Base-by-base conservation (phyloP, 1,140 invertebrate genomes). In the Ceratitis capitata region DNA sequence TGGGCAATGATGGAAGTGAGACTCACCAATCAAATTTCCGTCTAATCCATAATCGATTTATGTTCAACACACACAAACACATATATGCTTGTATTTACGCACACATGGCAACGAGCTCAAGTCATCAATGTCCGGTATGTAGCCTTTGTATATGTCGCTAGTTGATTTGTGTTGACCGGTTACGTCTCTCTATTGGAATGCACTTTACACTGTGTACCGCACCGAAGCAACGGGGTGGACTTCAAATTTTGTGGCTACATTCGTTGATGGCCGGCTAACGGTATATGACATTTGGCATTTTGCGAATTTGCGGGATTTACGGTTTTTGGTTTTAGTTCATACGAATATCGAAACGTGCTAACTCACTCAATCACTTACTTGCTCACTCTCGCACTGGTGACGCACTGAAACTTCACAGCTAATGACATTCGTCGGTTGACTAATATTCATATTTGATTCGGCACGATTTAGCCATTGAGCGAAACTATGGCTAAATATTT, bases 31-130 rank as follows among this genome's bases (percentile, higher is more conserved):
- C 39, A 42, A 78, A 78, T 47, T 78, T 78, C 69, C 69, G 69
- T 78, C 69, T 78, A 78, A 78, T 78, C 69, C 26, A 78, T 78
- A 47, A 78, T 78, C 69, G 69, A 78, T 78, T 78, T 78, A 78
- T 78, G 39, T 23, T 78, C 69, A 78, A 5, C 45, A 10, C 39
- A 78, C 6, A 14, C 12, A 69, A 12, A 6, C 61, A 61, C 26
- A n/a, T n/a, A n/a, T n/a, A n/a, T n/a, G n/a, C n/a, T n/a, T n/a
- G n/a, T 12, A 53, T 12, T 12, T 32, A 56, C 53, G 3, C 53
- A 29, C 58, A 32, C 58, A 26, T 14, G 61, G 61, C 61, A 6
- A 19, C 26, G n/a, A n/a, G 56, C n/a, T 58, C n/a, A 26, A 7
- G 26, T 69, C 14, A 16, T 19, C 51, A 56, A 35, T 69, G 32